Evolutionary conservation across 2,797 vertebrate genomes (phyloP), one percentile per base, ranked within the genome.

Genomic region (Rhynchonycteris naso): DNA sequence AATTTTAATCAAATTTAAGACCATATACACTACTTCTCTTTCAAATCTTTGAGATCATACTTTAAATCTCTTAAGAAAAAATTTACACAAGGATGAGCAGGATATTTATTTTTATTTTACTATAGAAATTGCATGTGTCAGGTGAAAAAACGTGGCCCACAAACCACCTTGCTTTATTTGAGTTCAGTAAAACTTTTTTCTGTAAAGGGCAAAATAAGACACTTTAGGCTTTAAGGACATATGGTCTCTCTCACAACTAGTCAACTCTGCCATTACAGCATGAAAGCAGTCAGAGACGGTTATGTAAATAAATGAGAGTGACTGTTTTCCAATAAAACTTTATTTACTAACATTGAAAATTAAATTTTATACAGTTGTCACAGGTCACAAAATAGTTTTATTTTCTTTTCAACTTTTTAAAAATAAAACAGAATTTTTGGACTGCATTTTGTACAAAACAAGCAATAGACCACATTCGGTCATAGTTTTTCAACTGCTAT

Each of bases 1-100:
- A 10, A 47, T 72, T 91, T 83, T 87, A 21, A 72, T 74, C 18
- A 90, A 90, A 28, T 68, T 65, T 18, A 94, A 90, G 28, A 35
- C 6, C 61, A 10, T 78, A 13, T 1, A 76, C 30, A 33, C 2
- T 7, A 61, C 26, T 91, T 89, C 74, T 80, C 33, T 30, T 35
- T 85, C 26, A 75, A 35, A 30, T 63, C 33, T 18, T 89, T 59
- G 21, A 85, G 30, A 35, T 81, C 19, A 3, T 80, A 50, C 6
- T 26, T 84, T 63, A 54, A 61, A 75, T 81, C 1, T 9, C 47
- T 94, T 89, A 75, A 81, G 50, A 86, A 87, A 87, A 85, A 74
- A 63, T 63, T 5, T 75, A 65, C 30, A 89, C 24, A 65, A 28
- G 69, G 21, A 15, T 86, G 4, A 65, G 10, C 21, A 85, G 1